Evolutionary conservation across 2,888 invertebrate species (phyloP), one percentile per base, ranked within the genome.

Genomic region (Endomychus coccineus): DNA sequence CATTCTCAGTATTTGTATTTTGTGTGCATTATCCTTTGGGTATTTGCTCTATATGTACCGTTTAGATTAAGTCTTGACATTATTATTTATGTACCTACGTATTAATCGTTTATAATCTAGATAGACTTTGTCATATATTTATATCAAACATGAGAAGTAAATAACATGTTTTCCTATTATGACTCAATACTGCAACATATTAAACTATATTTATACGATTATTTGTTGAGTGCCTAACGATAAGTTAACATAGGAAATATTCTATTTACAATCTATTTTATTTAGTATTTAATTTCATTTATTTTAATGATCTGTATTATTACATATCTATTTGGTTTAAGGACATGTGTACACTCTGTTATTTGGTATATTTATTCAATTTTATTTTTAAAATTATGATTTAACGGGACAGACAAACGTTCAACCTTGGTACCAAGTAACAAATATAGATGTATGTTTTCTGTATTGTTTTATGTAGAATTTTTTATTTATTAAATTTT

Each of bases 1-100:
- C 56, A 55, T 54, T 59, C 55, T 60, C 62, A 61, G 62, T 63
- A 63, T 62, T 62, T 58, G 55, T 61, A 58, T 57, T 60, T 58
- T 52, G 57, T 56, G 58, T 60, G 57, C 52, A 58, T 61, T 58
- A 55, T 55, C 50, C 45, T 50, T 54, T 46, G 34, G 39, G 39
- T 43, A 38, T 39, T 6, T 19, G n/a, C 21, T n/a, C 6, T 7
- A n/a, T 19, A n/a, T n/a, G n/a, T n/a, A n/a, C n/a, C n/a, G n/a
- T n/a, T n/a, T n/a, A n/a, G n/a, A n/a, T n/a, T n/a, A n/a, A n/a
- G n/a, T n/a, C n/a, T n/a, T n/a, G n/a, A n/a, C n/a, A n/a, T n/a
- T n/a, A n/a, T n/a, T 56, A 57, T 59, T 60, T 59, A 59, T 55
- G 55, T 59, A 59, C 54, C 54, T 53, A 53, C 51, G 54, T 56